Evolutionary conservation across 1,140 invertebrate genomes (phyloP).

Genomic region (Drosophila sechellia): DNA sequence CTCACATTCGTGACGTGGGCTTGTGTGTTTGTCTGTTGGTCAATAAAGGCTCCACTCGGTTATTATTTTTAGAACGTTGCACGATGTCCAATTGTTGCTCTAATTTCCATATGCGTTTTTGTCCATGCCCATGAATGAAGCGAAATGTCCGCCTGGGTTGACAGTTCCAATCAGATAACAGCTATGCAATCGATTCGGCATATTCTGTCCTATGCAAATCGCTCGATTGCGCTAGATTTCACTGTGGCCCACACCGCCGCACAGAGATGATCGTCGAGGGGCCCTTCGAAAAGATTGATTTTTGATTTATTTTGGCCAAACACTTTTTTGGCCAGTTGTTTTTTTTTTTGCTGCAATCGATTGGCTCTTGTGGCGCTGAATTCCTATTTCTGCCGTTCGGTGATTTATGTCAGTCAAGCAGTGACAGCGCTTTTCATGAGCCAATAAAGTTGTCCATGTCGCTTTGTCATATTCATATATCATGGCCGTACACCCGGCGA

Average conservation of each 20-base stretch:
- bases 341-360: constrained; percentile 28
- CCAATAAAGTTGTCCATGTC: constrained; percentile 83
- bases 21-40: constrained; percentile 26
- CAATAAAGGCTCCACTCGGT: constrained; percentile 24
- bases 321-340: constrained; percentile 20
- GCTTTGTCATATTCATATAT: constrained; percentile 83
- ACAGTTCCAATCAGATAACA: constrained; percentile 45
- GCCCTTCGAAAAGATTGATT: constrained; percentile 65
- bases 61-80: constrained; percentile 48
- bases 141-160: constrained; percentile 35
- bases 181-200: constrained; percentile 29
- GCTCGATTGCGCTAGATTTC: constrained; percentile 12
- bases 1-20: neutral
- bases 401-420: constrained; percentile 82
- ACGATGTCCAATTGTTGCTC: constrained; percentile 48
- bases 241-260: constrained; percentile 11
- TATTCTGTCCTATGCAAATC: constrained; percentile 28
- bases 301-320: constrained; percentile 70
- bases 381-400: constrained; percentile 53
- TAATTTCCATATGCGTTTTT: constrained; percentile 46
- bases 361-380: constrained; percentile 18
- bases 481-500: constrained; percentile 72
- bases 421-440: constrained; percentile 83
- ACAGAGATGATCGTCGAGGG: constrained; percentile 12
- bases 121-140: constrained; percentile 36